Percentiles rank a stretch among this genome's conserved stretches.
Conservation (phyloP, 1,140 invertebrate genomes). For the Popillia japonica region DNA sequence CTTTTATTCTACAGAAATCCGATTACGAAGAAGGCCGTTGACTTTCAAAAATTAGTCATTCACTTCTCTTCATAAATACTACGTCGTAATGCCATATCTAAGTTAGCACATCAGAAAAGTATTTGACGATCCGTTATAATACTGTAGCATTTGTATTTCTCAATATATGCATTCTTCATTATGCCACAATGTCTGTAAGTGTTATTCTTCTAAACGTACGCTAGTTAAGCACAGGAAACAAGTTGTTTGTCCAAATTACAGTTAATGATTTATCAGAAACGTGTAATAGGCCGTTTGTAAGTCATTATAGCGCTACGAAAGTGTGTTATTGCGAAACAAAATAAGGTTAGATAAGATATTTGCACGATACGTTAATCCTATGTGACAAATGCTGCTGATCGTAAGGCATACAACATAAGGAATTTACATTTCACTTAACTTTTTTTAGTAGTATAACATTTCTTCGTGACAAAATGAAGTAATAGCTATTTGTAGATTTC, state of each 20-base stretch:
- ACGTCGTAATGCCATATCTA: not conserved
- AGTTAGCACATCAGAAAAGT: not conserved
- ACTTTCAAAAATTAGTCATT: not conserved
- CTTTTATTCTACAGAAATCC: not conserved
- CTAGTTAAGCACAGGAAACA: constrained; percentile 14
- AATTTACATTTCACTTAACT: no score
- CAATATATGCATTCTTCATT: not conserved
- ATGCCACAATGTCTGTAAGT: not conserved
- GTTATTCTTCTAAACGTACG: constrained; percentile 15
- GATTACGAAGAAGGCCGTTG: not conserved
- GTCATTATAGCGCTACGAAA: not conserved
- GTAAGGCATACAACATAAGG: no score
- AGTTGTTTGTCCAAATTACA: constrained; percentile 32
- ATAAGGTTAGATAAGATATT: not conserved
- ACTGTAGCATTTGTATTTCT: not conserved
- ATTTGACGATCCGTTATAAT: not conserved
- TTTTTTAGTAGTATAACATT: no score
- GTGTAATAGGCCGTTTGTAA: constrained; percentile 8
- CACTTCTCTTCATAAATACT: not conserved
- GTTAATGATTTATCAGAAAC: constrained; percentile 30
- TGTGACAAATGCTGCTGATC: no score
- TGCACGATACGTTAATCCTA: no score
- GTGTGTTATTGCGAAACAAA: constrained; percentile 10
- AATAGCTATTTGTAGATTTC: no score
- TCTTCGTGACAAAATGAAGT: no score